phyloP scores from a whole-genome alignment of 2,888 invertebrate species.

The Pocota personata region DNA sequence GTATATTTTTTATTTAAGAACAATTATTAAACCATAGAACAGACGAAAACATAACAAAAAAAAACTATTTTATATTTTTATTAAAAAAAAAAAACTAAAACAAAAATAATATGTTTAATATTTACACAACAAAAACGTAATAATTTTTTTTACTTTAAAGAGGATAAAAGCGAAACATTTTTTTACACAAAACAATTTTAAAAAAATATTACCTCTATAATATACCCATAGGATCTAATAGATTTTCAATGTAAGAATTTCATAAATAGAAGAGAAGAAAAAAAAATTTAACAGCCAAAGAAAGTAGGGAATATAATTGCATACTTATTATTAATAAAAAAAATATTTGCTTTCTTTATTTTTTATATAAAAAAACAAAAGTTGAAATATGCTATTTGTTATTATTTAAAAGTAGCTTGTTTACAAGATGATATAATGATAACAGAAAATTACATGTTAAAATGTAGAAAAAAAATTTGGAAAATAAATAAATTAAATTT shows the following conservation, averaged over 20 bases:
- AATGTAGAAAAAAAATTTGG: slow-evolving; percentile 60
- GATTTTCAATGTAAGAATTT: slow-evolving; percentile 25
- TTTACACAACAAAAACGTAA: slow-evolving; percentile 47
- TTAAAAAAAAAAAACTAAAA: slow-evolving; percentile 38
- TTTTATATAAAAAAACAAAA: slow-evolving; percentile 4
- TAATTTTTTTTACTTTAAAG: slow-evolving; percentile 56
- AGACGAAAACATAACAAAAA: slow-evolving; percentile 40
- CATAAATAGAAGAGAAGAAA: slow-evolving; percentile 21
- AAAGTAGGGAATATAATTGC: slow-evolving; percentile 42
- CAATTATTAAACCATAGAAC: slow-evolving; percentile 61
- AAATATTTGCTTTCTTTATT: slow-evolving; percentile 28
- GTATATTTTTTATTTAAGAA: slow-evolving; percentile 54
- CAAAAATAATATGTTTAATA: slow-evolving; percentile 53
- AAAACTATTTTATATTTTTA: slow-evolving; percentile 70
- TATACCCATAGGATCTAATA: slow-evolving; percentile 42
- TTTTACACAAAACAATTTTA: slow-evolving; percentile 56
- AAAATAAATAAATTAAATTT: slow-evolving; percentile 38
- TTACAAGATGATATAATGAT: slow-evolving; percentile 34
- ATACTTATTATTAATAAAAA: slow-evolving; percentile 3
- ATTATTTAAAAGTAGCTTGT: slow-evolving; percentile 57
- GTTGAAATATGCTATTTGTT: slow-evolving; percentile 58
- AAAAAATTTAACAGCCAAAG: slow-evolving; percentile 53
- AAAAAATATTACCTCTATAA: slow-evolving; percentile 16
- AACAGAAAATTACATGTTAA: slow-evolving; percentile 63
- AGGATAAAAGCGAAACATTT: slow-evolving; percentile 43